Percentiles rank a stretch among this genome's conserved stretches.
Evolutionary conservation across 2,888 invertebrate species (phyloP).

Genomic region (Elgonia sp.): DNA sequence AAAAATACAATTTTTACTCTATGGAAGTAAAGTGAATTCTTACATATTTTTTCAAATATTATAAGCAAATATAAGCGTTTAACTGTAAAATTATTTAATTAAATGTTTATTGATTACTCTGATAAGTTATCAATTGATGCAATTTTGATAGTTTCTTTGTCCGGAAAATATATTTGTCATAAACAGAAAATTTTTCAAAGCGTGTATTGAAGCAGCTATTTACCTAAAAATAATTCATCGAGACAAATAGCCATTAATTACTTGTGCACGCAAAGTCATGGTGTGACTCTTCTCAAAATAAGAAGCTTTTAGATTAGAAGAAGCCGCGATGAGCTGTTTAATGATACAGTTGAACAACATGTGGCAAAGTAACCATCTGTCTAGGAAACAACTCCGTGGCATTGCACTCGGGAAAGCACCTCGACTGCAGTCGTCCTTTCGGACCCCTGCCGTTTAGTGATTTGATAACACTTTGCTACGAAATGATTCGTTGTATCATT

Average conservation of each 20-base stretch:
- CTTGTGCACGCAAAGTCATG: background rate
- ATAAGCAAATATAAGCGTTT: no score
- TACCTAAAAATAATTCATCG: conserved; percentile 31
- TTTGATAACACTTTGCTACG: conserved; percentile 22
- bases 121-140: no score
- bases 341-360: conserved; percentile 62
- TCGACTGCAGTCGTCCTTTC: conserved; percentile 13
- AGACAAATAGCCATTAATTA: conserved; percentile 28
- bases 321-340: conserved; percentile 46
- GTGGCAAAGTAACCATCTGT: conserved; percentile 62
- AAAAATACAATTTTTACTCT: no score
- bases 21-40: no score
- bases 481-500: conserved; percentile 29
- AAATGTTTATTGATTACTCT: no score
- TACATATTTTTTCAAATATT: no score
- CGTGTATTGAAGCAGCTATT: background rate
- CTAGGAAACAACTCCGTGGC: conserved; percentile 51
- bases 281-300: conserved; percentile 18
- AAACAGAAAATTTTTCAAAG: no score
- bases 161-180: no score
- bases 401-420: conserved; percentile 42
- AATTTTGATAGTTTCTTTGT: no score
- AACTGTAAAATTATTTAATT: no score
- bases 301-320: conserved; percentile 47
- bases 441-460: conserved; percentile 52